phyloP scores from a whole-genome alignment of 2,797 vertebrate species.

The Spinus pinus region DNA sequence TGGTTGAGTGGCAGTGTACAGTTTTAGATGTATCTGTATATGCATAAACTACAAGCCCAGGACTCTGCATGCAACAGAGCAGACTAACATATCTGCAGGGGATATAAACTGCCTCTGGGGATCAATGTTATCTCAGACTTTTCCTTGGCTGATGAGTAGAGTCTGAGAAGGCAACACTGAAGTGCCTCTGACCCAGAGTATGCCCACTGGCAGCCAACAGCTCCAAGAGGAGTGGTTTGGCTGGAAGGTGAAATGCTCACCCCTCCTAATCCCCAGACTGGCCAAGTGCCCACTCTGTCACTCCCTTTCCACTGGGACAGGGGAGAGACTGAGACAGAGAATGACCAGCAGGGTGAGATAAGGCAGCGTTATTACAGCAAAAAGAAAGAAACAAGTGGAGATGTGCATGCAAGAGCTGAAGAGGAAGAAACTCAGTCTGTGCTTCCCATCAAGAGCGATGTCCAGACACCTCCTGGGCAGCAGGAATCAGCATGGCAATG shows the following conservation, averaged over 20 bases:
- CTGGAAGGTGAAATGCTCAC: neutral
- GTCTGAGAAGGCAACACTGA: neutral
- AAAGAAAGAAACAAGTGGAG: neutral
- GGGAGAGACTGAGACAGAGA: neutral
- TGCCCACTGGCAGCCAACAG: neutral
- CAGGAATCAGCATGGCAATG: neutral
- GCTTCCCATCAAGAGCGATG: neutral
- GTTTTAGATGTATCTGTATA: fast-evolving
- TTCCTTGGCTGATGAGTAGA: neutral
- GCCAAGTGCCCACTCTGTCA: neutral
- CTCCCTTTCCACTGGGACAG: neutral
- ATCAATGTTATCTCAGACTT: neutral
- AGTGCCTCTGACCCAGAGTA: neutral
- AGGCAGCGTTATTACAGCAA: neutral
- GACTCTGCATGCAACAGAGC: neutral
- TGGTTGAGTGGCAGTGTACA: neutral
- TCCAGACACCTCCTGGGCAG: fast-evolving
- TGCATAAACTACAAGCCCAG: neutral
- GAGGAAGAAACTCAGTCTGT: neutral
- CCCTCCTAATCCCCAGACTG: neutral
- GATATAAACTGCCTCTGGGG: neutral
- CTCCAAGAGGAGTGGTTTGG: neutral
- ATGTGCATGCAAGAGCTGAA: neutral
- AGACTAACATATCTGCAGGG: neutral
- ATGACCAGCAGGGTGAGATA: neutral